Conservation (phyloP, 2,797 vertebrate genomes). For the Sternarchorhynchus goeldii region DNA sequence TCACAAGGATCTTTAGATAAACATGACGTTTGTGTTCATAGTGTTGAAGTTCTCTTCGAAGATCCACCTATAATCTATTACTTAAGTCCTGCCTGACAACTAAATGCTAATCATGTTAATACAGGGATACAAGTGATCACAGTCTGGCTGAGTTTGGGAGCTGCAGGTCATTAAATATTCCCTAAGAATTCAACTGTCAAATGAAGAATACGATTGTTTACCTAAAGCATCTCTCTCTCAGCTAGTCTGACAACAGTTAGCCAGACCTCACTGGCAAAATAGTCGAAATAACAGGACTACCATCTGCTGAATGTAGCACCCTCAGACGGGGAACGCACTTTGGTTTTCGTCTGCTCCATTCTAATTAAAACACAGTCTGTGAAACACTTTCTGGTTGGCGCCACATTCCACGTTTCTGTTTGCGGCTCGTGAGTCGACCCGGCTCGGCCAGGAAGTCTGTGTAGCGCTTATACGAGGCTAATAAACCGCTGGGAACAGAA, state of each 20-base stretch:
- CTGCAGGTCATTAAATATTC: background rate
- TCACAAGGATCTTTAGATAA: background rate
- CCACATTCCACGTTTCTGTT: slow-evolving; percentile 29
- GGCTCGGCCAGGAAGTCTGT: background rate
- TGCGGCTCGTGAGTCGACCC: background rate
- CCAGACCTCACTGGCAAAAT: background rate
- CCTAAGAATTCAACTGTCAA: background rate
- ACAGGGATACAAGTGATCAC: background rate
- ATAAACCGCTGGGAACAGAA: slow-evolving; percentile 30
- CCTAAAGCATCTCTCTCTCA: background rate
- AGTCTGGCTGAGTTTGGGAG: background rate
- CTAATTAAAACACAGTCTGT: slow-evolving; percentile 16
- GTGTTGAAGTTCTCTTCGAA: too few species aligned
- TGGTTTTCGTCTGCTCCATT: background rate
- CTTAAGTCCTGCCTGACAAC: too few species aligned
- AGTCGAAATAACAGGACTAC: background rate
- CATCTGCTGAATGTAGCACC: slow-evolving; percentile 23
- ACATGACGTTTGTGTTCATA: background rate
- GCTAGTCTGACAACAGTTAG: background rate
- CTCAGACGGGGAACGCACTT: background rate
- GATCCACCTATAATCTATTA: too few species aligned
- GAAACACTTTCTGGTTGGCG: background rate
- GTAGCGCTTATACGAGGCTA: slow-evolving; percentile 2
- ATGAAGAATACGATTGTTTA: background rate
- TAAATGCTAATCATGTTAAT: too few species aligned